These are phyloP conservation scores for Thereva nobilitata DNA, from an alignment of 2,888 invertebrate species.

Conservation along the genomic window DNA sequence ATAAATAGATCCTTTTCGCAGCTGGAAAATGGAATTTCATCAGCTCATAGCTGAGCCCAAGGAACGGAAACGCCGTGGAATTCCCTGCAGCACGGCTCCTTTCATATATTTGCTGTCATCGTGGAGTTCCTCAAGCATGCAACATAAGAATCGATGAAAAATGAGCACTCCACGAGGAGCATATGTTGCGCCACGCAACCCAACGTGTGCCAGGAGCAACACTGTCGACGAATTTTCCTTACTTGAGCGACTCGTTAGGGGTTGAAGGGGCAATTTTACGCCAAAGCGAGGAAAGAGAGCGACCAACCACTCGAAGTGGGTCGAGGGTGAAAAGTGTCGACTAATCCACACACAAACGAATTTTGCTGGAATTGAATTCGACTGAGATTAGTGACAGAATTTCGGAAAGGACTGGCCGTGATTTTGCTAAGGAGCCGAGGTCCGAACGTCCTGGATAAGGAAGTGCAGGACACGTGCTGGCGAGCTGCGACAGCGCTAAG, in stretches of 20 bases:
- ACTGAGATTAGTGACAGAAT: neutral
- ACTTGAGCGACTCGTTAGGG: conserved; percentile 25
- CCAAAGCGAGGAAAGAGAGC: conserved; percentile 3
- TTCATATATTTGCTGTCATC: too few species aligned
- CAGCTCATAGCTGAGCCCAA: too few species aligned
- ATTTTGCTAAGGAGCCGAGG: conserved; percentile 13
- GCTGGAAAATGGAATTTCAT: too few species aligned
- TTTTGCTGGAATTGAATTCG: conserved; percentile 4
- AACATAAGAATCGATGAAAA: conserved; percentile 27
- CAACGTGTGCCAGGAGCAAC: conserved; percentile 11
- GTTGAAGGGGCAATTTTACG: conserved; percentile 13
- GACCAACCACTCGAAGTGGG: conserved; percentile 4
- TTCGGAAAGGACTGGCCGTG: neutral
- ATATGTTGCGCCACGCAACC: conserved; percentile 30
- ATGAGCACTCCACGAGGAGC: conserved; percentile 24
- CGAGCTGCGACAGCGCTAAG: conserved; percentile 6
- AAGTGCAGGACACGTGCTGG: conserved; percentile 16
- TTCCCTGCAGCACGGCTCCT: too few species aligned
- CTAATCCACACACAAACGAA: neutral
- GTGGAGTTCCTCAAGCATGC: conserved; percentile 12
- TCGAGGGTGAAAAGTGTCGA: conserved; percentile 7
- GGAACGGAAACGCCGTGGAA: too few species aligned
- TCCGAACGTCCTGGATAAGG: neutral
- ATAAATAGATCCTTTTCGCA: too few species aligned
- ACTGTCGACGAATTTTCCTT: conserved; percentile 25